Percentiles rank a stretch among this genome's conserved stretches.
Evolutionary conservation across 2,888 invertebrate genomes (phyloP).

Genomic region (Phasia obesa): DNA sequence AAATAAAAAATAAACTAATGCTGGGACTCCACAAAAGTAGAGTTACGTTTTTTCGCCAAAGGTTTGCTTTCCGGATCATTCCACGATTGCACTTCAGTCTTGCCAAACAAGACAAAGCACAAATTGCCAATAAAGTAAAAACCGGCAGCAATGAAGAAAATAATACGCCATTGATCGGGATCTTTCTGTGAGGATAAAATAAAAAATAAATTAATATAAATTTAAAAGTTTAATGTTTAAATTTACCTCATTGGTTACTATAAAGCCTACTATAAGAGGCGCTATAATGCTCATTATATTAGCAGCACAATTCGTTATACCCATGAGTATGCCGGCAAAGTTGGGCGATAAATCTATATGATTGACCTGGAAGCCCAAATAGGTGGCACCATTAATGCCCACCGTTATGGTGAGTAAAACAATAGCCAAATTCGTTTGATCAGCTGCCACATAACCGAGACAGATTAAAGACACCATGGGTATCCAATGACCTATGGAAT

Average conservation of each 20-base stretch:
- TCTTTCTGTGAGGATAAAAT: constrained; percentile 84
- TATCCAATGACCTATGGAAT: constrained; percentile 86
- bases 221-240: not conserved
- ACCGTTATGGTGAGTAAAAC: constrained; percentile 88
- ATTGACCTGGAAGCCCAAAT: constrained; percentile 90
- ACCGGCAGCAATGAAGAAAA: constrained; percentile 89
- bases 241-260: constrained; percentile 87
- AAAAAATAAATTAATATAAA: constrained; percentile 1
- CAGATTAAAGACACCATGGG: constrained; percentile 87
- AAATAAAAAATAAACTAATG: constrained; percentile 75
- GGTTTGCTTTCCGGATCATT: constrained; percentile 83
- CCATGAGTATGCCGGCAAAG: constrained; percentile 92
- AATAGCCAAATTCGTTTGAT: constrained; percentile 84
- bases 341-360: constrained; percentile 93
- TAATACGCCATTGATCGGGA: constrained; percentile 87
- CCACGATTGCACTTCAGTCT: constrained; percentile 88
- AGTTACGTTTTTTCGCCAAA: constrained; percentile 73
- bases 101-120: constrained; percentile 87
- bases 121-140: constrained; percentile 88
- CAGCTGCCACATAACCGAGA: constrained; percentile 84
- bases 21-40: constrained; percentile 79
- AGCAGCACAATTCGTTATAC: constrained; percentile 90
- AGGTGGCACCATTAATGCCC: constrained; percentile 89
- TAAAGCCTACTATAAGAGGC: constrained; percentile 88
- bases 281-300: constrained; percentile 91